A percentile compares a stretch with the other conserved stretches of the same genome.
Evolutionary conservation across 2,888 invertebrate species (phyloP).

Genomic region (Listrodromus nycthemerus): DNA sequence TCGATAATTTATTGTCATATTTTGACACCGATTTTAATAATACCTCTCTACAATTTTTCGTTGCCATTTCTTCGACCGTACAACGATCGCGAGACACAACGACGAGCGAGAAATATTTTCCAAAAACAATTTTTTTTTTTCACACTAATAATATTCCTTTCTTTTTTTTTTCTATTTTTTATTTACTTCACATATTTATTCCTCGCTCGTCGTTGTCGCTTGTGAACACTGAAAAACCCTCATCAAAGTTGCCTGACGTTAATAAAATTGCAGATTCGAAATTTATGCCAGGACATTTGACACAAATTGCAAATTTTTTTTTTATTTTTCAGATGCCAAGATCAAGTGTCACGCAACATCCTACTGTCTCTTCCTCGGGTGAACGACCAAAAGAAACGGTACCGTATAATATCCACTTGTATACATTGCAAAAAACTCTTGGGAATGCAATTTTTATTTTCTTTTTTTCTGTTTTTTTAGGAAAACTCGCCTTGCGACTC

Average conservation of each 20-base stretch:
- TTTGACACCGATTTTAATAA: not conserved
- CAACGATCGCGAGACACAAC: not conserved
- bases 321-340: slow-evolving; percentile 20
- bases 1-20: not conserved
- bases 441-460: slow-evolving; percentile 62
- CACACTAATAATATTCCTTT: no score
- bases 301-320: slow-evolving; percentile 15
- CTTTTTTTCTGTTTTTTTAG: slow-evolving; percentile 7
- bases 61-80: not conserved
- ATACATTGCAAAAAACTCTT: slow-evolving; percentile 53
- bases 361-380: slow-evolving; percentile 50
- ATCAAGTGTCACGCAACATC: slow-evolving; percentile 2
- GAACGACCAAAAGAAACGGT: slow-evolving; percentile 63
- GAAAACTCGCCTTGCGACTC: slow-evolving; percentile 43
- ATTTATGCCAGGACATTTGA: not conserved
- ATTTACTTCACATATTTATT: no score
- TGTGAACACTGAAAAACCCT: no score
- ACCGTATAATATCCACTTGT: slow-evolving; percentile 48
- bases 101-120: not conserved
- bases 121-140: no score
- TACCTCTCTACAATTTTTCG: not conserved
- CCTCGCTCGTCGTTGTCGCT: no score
- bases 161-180: no score
- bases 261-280: not conserved
- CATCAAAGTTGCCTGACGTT: not conserved